A percentile compares a stretch with the other conserved stretches of the same genome.
phyloP scores from a whole-genome alignment of 2,888 invertebrate genomes.

The Apamea monoglypha region DNA sequence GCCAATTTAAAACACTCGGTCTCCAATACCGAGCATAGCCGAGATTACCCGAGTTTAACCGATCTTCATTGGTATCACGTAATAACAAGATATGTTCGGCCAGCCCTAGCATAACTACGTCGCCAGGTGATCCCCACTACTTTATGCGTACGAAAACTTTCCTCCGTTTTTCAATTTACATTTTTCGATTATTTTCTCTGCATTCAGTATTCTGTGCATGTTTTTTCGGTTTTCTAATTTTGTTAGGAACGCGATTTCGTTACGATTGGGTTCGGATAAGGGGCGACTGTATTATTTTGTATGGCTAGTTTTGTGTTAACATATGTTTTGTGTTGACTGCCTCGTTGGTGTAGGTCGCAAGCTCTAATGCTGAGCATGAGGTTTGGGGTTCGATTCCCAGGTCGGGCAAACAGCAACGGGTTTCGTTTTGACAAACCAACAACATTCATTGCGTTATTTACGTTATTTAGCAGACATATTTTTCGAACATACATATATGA shows the following conservation, averaged over 20 bases:
- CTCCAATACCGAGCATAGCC: slow-evolving; percentile 26
- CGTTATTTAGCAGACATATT: too few relatives aligned
- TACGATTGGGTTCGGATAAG: slow-evolving; percentile 20
- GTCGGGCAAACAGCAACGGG: not conserved
- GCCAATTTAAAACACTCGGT: slow-evolving; percentile 33
- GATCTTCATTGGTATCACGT: slow-evolving; percentile 62
- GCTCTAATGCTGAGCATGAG: too few relatives aligned
- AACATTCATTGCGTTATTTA: too few relatives aligned
- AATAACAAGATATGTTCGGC: slow-evolving; percentile 62
- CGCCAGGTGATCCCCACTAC: slow-evolving; percentile 72
- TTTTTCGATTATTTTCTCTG: slow-evolving; percentile 72
- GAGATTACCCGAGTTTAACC: slow-evolving; percentile 21
- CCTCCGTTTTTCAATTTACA: slow-evolving; percentile 75
- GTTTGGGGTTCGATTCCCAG: not conserved
- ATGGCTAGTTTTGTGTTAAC: slow-evolving; percentile 7
- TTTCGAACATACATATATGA: too few relatives aligned
- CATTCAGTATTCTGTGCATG: slow-evolving; percentile 73
- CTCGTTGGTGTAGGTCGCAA: not conserved
- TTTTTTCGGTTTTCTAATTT: slow-evolving; percentile 52
- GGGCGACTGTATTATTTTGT: slow-evolving; percentile 23
- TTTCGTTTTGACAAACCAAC: too few relatives aligned
- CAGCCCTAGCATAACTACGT: slow-evolving; percentile 60
- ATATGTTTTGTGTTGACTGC: not conserved
- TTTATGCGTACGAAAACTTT: slow-evolving; percentile 71
- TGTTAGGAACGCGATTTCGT: slow-evolving; percentile 28